Conservation (phyloP, 1,140 invertebrate genomes). For the Pogonus chalceus region DNA sequence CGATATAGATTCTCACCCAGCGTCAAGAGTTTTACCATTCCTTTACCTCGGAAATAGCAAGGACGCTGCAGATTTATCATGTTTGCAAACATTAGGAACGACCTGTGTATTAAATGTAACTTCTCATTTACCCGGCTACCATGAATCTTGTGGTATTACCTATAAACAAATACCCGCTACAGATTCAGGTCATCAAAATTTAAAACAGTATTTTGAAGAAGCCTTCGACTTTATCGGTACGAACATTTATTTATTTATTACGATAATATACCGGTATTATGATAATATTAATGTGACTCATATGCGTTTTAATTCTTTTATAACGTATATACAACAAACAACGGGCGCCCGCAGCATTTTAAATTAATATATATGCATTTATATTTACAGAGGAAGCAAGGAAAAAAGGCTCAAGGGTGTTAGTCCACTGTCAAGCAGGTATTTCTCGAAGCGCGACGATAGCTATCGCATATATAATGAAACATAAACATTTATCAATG, state of each 20-base stretch:
- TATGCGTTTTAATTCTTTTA: too few species aligned
- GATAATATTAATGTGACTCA: too few species aligned
- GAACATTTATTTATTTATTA: too few species aligned
- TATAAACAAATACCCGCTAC: conserved; percentile 76
- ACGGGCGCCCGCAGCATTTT: too few species aligned
- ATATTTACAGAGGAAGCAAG: conserved; percentile 73
- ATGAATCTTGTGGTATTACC: conserved; percentile 58
- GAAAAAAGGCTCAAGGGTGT: conserved; percentile 63
- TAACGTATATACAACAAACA: too few species aligned
- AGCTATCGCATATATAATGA: conserved; percentile 91
- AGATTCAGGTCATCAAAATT: conserved; percentile 80
- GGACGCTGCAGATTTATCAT: conserved; percentile 65
- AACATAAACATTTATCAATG: conserved; percentile 75
- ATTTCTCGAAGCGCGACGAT: conserved; percentile 90
- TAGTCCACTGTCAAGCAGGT: conserved; percentile 93
- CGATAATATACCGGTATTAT: too few species aligned
- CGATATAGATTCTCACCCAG: conserved; percentile 66
- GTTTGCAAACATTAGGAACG: conserved; percentile 55
- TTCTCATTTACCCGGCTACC: conserved; percentile 61
- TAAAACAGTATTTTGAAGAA: conserved; percentile 86
- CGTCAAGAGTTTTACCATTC: conserved; percentile 76
- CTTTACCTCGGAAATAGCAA: conserved; percentile 78
- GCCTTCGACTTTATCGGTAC: conserved; percentile 86
- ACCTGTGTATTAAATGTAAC: conserved; percentile 77
- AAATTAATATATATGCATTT: conserved; percentile 21